phyloP scores from a whole-genome alignment of 1,140 invertebrate species.

The Octopus bimaculoides region DNA sequence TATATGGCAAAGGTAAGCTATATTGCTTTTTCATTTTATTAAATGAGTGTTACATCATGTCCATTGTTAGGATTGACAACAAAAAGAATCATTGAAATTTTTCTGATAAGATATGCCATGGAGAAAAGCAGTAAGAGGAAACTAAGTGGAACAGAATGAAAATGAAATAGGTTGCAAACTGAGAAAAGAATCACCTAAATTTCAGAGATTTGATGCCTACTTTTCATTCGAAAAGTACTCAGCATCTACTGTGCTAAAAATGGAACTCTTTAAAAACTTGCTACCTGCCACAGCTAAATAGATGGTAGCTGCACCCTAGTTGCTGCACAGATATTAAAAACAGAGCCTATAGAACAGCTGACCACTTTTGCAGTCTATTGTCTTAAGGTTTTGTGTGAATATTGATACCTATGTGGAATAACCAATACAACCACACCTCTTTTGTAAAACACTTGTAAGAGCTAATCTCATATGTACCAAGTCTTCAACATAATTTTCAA shows the following conservation, averaged over 20 bases:
- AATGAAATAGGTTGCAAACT: conserved; percentile 4
- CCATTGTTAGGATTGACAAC: neutral
- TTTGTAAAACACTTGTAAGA: conserved; percentile 4
- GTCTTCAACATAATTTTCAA: neutral
- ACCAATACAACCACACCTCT: neutral
- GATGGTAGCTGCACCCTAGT: neutral
- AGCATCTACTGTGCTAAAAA: conserved; percentile 6
- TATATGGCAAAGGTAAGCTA: conserved; percentile 4
- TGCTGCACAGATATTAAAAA: conserved; percentile 3
- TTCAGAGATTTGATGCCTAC: conserved; percentile 1
- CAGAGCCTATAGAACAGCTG: neutral
- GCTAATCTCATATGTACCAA: neutral
- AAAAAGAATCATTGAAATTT: neutral
- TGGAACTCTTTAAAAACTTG: conserved; percentile 7
- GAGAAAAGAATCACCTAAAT: conserved; percentile 4
- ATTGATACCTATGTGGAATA: conserved; percentile 4
- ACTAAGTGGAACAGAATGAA: neutral
- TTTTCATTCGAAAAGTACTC: conserved; percentile 1
- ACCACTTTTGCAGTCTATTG: conserved; percentile 1
- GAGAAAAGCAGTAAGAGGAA: neutral
- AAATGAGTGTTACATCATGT: neutral
- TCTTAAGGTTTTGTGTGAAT: neutral
- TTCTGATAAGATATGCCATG: conserved; percentile 4
- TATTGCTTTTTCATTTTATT: conserved; percentile 7
- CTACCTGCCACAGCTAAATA: neutral